Conservation (phyloP, 2,888 invertebrate species). For the Drosophila maculinotata region DNA sequence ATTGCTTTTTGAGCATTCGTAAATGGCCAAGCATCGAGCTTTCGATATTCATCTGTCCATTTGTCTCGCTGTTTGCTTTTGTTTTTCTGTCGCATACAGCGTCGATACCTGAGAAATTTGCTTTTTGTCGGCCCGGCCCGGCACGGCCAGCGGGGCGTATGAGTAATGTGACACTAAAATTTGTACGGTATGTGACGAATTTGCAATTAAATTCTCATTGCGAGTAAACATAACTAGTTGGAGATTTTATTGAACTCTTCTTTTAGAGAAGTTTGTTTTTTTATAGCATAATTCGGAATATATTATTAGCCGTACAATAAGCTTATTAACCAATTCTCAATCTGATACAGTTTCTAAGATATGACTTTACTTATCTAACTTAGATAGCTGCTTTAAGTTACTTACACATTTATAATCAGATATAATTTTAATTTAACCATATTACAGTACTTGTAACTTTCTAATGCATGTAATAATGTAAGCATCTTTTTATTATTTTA, state of each 20-base stretch:
- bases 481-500: slow-evolving; percentile 17
- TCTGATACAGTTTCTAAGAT: too few species aligned
- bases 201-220: neutral
- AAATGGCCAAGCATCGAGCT: slow-evolving; percentile 46
- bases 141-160: slow-evolving; percentile 20
- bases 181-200: slow-evolving; percentile 14
- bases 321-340: too few species aligned
- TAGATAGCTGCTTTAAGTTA: neutral
- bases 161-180: slow-evolving; percentile 36
- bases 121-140: slow-evolving; percentile 5
- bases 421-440: neutral
- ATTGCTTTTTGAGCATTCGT: slow-evolving; percentile 74
- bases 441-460: neutral
- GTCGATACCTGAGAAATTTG: slow-evolving; percentile 12
- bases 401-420: neutral
- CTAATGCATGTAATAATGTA: neutral
- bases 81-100: slow-evolving; percentile 10
- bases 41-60: slow-evolving; percentile 29
- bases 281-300: too few species aligned
- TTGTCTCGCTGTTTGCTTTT: slow-evolving; percentile 36
- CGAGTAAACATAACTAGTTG: neutral
- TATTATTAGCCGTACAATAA: too few species aligned
- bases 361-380: too few species aligned
- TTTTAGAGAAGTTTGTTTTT: too few species aligned
- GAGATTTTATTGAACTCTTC: too few species aligned